phyloP scores from a whole-genome alignment of 1,140 invertebrate species.

The Globodera rostochiensis region DNA sequence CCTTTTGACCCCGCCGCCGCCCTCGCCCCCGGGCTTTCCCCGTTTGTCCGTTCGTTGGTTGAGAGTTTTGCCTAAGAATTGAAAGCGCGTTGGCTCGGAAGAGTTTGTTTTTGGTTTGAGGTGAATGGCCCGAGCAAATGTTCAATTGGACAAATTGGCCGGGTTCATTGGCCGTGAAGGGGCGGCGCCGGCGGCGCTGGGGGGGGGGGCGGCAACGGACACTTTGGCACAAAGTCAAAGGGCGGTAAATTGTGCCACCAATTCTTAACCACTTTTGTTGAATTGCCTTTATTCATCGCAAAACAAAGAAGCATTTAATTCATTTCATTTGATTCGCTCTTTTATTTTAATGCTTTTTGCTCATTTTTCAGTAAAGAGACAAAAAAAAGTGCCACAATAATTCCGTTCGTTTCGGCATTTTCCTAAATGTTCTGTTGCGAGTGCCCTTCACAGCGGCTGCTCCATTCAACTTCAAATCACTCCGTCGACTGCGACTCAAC shows the following conservation, averaged over 20 bases:
- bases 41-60: too few relatives aligned
- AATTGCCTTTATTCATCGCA: not conserved
- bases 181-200: not conserved
- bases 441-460: not conserved
- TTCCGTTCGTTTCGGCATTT: not conserved
- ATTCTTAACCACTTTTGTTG: not conserved
- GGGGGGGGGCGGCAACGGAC: not conserved
- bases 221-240: not conserved
- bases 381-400: not conserved
- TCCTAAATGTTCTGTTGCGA: not conserved
- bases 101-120: not conserved
- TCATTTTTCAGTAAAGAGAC: too few relatives aligned
- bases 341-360: not conserved
- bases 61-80: too few relatives aligned
- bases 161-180: conserved; percentile 8
- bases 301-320: not conserved
- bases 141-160: conserved; percentile 13
- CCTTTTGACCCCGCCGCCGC: too few relatives aligned
- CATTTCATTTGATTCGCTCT: not conserved
- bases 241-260: not conserved
- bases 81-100: too few relatives aligned
- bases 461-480: not conserved
- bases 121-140: not conserved
- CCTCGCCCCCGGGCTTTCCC: too few relatives aligned
- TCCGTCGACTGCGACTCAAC: not conserved